Evolutionary conservation across 2,113 vertebrate species (phyloP), one percentile per base, ranked within the genome.

Genomic region (Dunckerocampus dactyliophorus): DNA sequence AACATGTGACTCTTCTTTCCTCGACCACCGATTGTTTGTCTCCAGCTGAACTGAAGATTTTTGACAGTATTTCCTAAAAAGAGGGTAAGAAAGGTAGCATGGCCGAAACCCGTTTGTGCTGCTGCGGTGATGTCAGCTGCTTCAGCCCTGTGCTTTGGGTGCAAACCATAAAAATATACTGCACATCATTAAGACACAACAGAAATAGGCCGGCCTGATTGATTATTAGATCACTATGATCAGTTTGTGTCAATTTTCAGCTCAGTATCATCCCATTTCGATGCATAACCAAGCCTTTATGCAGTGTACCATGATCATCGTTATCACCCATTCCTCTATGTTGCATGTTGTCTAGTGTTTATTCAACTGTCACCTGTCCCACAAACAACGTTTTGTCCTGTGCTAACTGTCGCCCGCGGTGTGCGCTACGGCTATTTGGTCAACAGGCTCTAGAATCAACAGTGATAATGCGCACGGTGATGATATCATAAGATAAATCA

Each of bases 21-120:
- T 81, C 81, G 74, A 74, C 81, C 81, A 71, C 82, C 80, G 82
- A 77, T 74, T 16, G 86, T 85, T 76, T 69, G 87, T 88, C 75
- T 88, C 79, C 85, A 89, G 89, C 88, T 81, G 82, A 89, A 71
- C 79, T 85, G 86, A 87, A 88, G 88, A 88, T 84, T 83, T 84
- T 82, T 89, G 86, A 87, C 79, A 89, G 87, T 91, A 85, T 87
- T 81, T 87, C 75, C 84, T 88, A 82, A 82, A 43, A 59, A 71
- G 72, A 85, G 89, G 89, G 89, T 90, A 91, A 90, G 90, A 76
- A 87, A 82, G 87, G 88, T 74, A 82, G 80, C 74, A 78, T 49
- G 80, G 85, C 80, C 79, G 43, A 62, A 52, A 64, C 78, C 76
- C 62, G 76, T 79, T 77, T 87, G 77, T 82, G 82, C 88, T 79